Conservation (phyloP, 2,888 invertebrate genomes). For the Troides aeacus region DNA sequence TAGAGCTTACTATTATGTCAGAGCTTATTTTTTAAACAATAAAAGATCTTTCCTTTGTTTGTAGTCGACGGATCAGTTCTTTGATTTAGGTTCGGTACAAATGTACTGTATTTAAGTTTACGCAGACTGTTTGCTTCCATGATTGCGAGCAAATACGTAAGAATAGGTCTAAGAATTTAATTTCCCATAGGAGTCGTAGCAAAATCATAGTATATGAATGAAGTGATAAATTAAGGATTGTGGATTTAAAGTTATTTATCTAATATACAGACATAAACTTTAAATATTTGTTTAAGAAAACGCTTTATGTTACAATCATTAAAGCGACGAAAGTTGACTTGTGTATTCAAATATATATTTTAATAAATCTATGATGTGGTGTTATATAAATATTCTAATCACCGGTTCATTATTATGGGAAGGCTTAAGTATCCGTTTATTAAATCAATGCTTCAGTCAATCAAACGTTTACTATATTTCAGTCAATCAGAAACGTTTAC, state of each 20-base stretch:
- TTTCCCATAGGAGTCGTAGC: neutral
- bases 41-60: neutral
- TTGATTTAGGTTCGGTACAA: constrained; percentile 10
- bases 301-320: too few relatives aligned
- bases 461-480: too few relatives aligned
- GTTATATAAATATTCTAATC: neutral
- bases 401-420: neutral
- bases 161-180: constrained; percentile 8
- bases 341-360: neutral
- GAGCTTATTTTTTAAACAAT: neutral
- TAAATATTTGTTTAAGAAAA: too few relatives aligned
- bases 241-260: too few relatives aligned
- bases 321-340: too few relatives aligned
- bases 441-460: neutral
- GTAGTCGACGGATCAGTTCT: constrained; percentile 1
- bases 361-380: neutral
- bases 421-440: neutral
- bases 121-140: constrained; percentile 15
- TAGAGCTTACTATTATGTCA: neutral
- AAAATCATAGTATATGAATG: neutral
- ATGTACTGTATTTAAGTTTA: constrained; percentile 22
- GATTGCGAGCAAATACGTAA: constrained; percentile 25
- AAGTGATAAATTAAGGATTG: too few relatives aligned
- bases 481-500: too few relatives aligned
- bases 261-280: too few relatives aligned